Evolutionary conservation across 2,888 invertebrate genomes (phyloP), one percentile per base, ranked within the genome.

Genomic region (Melanargia galathea): DNA sequence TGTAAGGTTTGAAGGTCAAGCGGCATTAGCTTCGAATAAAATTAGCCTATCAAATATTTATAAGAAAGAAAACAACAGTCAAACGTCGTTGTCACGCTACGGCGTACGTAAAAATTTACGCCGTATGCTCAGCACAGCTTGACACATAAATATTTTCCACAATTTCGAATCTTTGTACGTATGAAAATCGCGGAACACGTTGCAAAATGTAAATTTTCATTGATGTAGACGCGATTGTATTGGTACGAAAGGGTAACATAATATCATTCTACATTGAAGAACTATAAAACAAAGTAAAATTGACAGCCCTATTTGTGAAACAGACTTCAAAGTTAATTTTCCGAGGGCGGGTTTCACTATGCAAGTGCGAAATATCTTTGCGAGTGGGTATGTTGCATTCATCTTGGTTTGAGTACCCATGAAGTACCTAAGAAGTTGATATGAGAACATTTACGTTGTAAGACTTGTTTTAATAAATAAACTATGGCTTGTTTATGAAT

Each of bases 311-410:
- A 35, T 7, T 20, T n/a, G 24, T 35, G 30, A 54, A 52, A 60
- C 52, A 57, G 38, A 33, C 54, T 48, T 51, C 46, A 48, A 54
- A 63, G 54, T 63, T 59, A 55, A 59, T 54, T 54, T 55, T 48
- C 38, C 52, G 13, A 40, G 63, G 54, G 52, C 35, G 10, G n/a
- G 35, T 43, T 58, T 58, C 57, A 58, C 35, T 58, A 48, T 35
- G 48, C 48, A n/a, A 58, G 48, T 48, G 58, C 43, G 18, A 56
- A 45, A 43, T 40, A 43, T 58, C 46, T 58, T 56, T 56, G 56
- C 45, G 6, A 45, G 26, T 16, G 30, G 18, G 1, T 43, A 30
- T 58, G 46, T 33, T 58, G 46, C 35, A 48, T 58, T 48, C 46
- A 22, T 26, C 48, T 48, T 20, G 33, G 26, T 33, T 57, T 57